Conservation (phyloP, 2,797 vertebrate genomes). For the Loris lydekkerianus region DNA sequence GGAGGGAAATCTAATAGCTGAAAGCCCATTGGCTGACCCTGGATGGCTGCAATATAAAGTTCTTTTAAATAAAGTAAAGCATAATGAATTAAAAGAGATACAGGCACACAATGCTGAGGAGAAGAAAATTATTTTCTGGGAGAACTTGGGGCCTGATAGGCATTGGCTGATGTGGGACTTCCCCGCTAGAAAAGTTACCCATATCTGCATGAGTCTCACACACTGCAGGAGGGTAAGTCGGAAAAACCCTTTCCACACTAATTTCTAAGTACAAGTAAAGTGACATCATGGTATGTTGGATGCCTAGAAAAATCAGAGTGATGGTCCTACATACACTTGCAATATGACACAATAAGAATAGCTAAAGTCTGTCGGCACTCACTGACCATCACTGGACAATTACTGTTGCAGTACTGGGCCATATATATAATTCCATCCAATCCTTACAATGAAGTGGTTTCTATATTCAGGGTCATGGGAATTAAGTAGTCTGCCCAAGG, state of each 20-base stretch:
- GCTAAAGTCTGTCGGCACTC: background rate
- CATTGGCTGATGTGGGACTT: background rate
- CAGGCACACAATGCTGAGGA: background rate
- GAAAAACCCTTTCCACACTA: background rate
- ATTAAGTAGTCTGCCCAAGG: background rate
- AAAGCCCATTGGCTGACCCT: background rate
- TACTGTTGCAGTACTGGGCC: background rate
- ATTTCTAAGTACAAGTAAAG: background rate
- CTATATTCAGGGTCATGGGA: background rate
- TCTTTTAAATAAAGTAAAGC: background rate
- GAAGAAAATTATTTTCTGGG: background rate
- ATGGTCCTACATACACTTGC: background rate
- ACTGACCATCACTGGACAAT: background rate
- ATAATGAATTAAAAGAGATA: background rate
- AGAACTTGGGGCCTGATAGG: background rate
- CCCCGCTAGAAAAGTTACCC: background rate
- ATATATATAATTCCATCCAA: background rate
- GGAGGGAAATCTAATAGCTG: background rate
- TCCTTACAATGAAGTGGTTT: background rate
- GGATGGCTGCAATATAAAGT: background rate
- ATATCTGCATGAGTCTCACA: too few species aligned
- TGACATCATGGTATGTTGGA: background rate
- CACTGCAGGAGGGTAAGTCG: accelerated
- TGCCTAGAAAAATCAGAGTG: background rate
- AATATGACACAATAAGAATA: background rate